phyloP scores from a whole-genome alignment of 2,888 invertebrate genomes.

The Tetragonula carbonaria region DNA sequence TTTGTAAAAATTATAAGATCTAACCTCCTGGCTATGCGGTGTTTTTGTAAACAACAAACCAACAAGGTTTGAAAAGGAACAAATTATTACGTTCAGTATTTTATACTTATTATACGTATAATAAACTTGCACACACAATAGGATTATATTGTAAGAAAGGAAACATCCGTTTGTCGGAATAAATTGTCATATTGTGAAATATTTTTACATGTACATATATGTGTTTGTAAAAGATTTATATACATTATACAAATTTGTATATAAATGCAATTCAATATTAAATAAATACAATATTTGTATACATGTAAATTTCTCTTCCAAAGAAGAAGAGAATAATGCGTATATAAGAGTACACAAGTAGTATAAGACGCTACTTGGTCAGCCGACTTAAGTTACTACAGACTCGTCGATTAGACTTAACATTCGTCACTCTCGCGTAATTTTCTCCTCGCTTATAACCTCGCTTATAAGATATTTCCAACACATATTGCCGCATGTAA shows the following conservation, averaged over 20 bases:
- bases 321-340: neutral
- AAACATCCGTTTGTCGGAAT: neutral
- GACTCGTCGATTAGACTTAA: neutral
- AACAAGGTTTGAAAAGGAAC: neutral
- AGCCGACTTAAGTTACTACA: neutral
- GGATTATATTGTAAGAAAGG: neutral
- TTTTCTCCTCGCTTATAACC: neutral
- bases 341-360: neutral
- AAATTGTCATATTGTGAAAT: neutral
- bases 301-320: neutral
- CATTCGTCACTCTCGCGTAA: neutral
- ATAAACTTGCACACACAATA: neutral
- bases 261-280: neutral
- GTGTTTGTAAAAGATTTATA: neutral
- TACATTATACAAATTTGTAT: neutral
- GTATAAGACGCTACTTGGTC: neutral
- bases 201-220: neutral
- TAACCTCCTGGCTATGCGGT: neutral
- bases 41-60: neutral
- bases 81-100: neutral
- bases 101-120: neutral
- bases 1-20: neutral
- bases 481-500: neutral
- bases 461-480: no score
- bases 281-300: neutral